These are phyloP conservation scores for Aphelenchoides bicaudatus DNA, from an alignment of 2,888 invertebrate species.

Conservation along the genomic window DNA sequence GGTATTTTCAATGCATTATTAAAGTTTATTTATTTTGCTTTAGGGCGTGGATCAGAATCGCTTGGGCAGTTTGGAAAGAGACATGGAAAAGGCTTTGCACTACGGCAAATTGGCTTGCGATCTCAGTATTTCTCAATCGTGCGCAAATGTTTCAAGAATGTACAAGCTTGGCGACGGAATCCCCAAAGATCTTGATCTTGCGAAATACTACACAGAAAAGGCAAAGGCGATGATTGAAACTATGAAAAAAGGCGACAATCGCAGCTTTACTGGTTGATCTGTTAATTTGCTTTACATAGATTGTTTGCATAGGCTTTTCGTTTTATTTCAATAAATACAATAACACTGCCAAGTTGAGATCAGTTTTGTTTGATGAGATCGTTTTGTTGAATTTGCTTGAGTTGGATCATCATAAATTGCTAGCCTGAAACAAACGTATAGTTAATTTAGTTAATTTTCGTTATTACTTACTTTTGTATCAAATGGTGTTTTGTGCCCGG, in stretches of 20 bases:
- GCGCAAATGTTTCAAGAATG: conserved; percentile 78
- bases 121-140: conserved; percentile 78
- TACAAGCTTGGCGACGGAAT: conserved; percentile 56
- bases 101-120: conserved; percentile 78
- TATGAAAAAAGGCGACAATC: conserved; percentile 14
- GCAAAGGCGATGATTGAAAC: conserved; percentile 17
- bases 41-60: neutral
- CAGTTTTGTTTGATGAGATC: too few species aligned
- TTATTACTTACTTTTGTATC: neutral
- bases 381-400: neutral
- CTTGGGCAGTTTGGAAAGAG: conserved; percentile 31
- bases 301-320: too few species aligned
- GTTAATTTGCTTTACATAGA: neutral
- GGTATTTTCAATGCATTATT: neutral
- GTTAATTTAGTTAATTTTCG: neutral
- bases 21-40: neutral
- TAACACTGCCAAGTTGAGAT: too few species aligned
- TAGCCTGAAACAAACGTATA: neutral
- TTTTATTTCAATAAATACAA: too few species aligned
- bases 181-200: conserved; percentile 45
- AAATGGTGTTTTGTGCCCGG: neutral
- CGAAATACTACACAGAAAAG: conserved; percentile 46
- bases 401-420: neutral
- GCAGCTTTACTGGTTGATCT: conserved; percentile 12
- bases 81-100: conserved; percentile 72